These are phyloP conservation scores for Alosa sapidissima DNA, from an alignment of 2,797 vertebrate species.

Conservation along the genomic window DNA sequence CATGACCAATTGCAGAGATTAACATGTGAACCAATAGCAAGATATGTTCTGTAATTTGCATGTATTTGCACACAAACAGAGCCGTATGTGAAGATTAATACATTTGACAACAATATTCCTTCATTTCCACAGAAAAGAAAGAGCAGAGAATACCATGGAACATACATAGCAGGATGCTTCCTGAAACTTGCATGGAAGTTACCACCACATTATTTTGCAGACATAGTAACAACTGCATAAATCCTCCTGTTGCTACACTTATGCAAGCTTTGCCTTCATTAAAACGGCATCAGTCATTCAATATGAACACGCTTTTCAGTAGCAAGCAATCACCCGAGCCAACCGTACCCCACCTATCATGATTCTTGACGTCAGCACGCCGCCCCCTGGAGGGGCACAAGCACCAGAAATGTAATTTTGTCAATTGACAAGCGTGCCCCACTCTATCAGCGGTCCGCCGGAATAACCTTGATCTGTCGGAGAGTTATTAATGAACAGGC, in stretches of 20 bases:
- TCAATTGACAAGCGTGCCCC: not conserved
- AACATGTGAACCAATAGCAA: not conserved
- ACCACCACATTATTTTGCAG: not conserved
- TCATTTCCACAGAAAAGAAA: too few species aligned
- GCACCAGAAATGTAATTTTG: not conserved
- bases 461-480: constrained; percentile 31
- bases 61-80: too few species aligned
- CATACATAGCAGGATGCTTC: too few species aligned
- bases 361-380: not conserved
- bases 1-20: not conserved
- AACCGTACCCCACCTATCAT: not conserved
- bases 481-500: constrained; percentile 40
- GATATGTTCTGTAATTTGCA: not conserved
- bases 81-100: too few species aligned
- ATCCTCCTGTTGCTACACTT: not conserved
- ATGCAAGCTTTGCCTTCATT: not conserved
- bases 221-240: not conserved
- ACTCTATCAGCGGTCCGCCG: constrained; percentile 6
- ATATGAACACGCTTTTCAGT: not conserved
- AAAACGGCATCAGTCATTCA: not conserved
- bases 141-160: too few species aligned
- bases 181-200: not conserved
- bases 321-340: not conserved
- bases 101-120: too few species aligned
- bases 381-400: not conserved